Base-by-base conservation (phyloP, 2,797 vertebrate species). In the Ctenopoma kingsleyae region DNA sequence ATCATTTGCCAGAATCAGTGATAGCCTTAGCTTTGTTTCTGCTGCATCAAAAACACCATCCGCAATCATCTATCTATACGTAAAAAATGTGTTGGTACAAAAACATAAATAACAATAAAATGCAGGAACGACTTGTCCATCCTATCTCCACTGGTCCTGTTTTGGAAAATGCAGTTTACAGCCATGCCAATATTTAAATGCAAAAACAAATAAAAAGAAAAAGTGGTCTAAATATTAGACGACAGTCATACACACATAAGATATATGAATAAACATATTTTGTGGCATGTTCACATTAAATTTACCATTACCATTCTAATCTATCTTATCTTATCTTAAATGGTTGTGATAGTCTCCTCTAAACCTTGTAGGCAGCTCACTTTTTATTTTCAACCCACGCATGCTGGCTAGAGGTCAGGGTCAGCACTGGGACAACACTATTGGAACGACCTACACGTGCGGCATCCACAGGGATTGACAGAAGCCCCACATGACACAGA, bases 401-500 rank as follows among this genome's bases (percentile, higher is more conserved):
- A 20, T 20, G 23, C 50, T 44, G 52, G 62, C 62, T 46, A 70
- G 57, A 67, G 40, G 71, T 67, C 69, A 72, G 9, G 32, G 49
- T 71, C 49, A 74, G 56, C 22, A 53, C 5, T 1, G 9, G 22
- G 36, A 60, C 50, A 69, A 54, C 16, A 47, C n/a, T 48, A 23
- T 47, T 38, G 38, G 32, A 66, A 59, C 40, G 62, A 50, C 57
- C 41, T 5, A 7, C 54, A 55, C 65, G 40, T 41, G 22, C 32
- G 64, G 65, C 74, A 62, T 84, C 71, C 41, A 36, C 8, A 48
- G 63, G 72, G 70, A 76, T 9, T 52, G 57, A 50, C 80, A 67
- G 64, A 66, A 69, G 65, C 57, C 59, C 20, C 52, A 27, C 22
- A 35, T 59, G 35, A 50, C 60, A 35, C 2, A 23, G 15, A 6